These are phyloP conservation scores for Troglohyphantes excavatus DNA, from an alignment of 2,888 invertebrate genomes.

Conservation along the genomic window DNA sequence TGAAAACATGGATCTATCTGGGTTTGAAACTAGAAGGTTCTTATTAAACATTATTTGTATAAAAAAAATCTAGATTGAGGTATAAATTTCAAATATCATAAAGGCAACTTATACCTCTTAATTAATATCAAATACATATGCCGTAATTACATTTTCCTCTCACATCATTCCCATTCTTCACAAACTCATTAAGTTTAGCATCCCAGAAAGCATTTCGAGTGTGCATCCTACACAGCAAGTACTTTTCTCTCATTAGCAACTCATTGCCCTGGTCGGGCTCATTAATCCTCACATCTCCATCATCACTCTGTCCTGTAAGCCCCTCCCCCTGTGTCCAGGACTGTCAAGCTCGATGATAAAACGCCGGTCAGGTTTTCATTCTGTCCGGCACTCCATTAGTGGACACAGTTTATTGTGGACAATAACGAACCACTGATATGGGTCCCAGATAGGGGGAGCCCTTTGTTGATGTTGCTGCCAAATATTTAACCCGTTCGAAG, in stretches of 20 bases:
- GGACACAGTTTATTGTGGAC: conserved; percentile 76
- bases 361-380: conserved; percentile 47
- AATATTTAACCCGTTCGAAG: conserved; percentile 73
- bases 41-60: too few species aligned
- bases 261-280: background rate
- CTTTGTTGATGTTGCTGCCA: conserved; percentile 73
- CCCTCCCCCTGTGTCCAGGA: background rate
- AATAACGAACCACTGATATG: conserved; percentile 73
- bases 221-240: conserved; percentile 19
- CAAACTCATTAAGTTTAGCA: background rate
- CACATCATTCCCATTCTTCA: background rate
- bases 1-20: too few species aligned
- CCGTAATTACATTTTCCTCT: too few species aligned
- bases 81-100: too few species aligned
- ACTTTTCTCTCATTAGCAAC: conserved; percentile 17
- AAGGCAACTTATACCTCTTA: too few species aligned
- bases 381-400: conserved; percentile 62
- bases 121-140: too few species aligned
- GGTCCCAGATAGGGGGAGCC: conserved; percentile 40
- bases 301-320: background rate
- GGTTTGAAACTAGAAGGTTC: too few species aligned
- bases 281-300: conserved; percentile 31
- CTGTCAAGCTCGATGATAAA: conserved; percentile 64
- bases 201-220: background rate
- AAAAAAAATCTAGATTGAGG: too few species aligned